A percentile compares a stretch with the other conserved stretches of the same genome.
Evolutionary conservation across 1,140 invertebrate genomes (phyloP).

Genomic region (Brachystomella parvula): DNA sequence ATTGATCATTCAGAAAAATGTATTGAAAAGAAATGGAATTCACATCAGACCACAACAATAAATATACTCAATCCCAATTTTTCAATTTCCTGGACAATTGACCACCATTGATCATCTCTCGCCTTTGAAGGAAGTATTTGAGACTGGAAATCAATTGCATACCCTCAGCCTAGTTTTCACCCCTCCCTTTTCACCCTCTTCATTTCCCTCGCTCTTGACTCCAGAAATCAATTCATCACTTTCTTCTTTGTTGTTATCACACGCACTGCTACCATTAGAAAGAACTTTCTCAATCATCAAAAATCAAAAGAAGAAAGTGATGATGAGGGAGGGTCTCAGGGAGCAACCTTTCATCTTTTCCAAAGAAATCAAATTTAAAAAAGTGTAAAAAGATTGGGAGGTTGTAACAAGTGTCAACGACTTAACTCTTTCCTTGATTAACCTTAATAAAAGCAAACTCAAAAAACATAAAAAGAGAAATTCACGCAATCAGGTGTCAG

Average conservation of each 20-base stretch:
- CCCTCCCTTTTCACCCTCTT: background rate
- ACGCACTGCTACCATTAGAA: background rate
- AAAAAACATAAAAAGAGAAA: background rate
- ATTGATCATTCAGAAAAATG: no score
- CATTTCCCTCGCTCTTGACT: background rate
- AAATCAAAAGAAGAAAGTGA: no score
- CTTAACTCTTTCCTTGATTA: background rate
- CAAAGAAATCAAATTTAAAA: background rate
- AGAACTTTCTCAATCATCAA: background rate
- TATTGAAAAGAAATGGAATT: no score
- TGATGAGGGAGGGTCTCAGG: no score
- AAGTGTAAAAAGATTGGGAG: background rate
- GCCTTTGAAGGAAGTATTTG: slow-evolving; percentile 6
- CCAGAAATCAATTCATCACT: background rate
- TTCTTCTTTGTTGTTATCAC: no score
- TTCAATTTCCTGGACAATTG: slow-evolving; percentile 30
- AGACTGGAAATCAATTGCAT: background rate
- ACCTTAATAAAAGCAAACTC: background rate
- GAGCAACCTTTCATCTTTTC: background rate
- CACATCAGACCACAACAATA: no score
- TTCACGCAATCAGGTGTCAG: no score
- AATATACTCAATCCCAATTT: slow-evolving; percentile 24
- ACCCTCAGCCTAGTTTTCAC: background rate
- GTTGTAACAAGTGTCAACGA: background rate
- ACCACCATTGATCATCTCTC: slow-evolving; percentile 27